These are phyloP conservation scores for Lateolabrax maculatus DNA, from an alignment of 2,797 vertebrate species.

Conservation along the genomic window DNA sequence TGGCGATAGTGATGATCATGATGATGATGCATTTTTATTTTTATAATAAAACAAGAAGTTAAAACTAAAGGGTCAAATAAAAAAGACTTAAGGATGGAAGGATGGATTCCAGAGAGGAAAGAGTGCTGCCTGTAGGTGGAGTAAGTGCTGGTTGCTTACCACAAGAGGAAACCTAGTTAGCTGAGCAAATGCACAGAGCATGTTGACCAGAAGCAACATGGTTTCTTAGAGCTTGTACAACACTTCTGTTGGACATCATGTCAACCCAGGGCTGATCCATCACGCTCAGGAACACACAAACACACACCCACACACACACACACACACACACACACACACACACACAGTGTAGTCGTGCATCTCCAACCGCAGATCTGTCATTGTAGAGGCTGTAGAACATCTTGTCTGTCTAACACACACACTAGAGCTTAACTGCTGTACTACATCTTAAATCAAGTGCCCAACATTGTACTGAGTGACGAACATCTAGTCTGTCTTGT, in stretches of 20 bases:
- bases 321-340: slow-evolving; percentile 44
- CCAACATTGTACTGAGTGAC: slow-evolving; percentile 66
- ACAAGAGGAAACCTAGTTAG: slow-evolving; percentile 73
- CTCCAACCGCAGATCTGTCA: slow-evolving; percentile 76
- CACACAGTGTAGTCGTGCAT: slow-evolving; percentile 63
- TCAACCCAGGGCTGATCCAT: slow-evolving; percentile 79
- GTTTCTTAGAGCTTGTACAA: slow-evolving; percentile 81
- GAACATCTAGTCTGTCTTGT: slow-evolving; percentile 80
- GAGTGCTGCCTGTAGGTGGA: slow-evolving; percentile 11
- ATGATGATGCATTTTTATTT: too few relatives aligned
- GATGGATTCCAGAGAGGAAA: slow-evolving; percentile 8
- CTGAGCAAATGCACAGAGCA: slow-evolving; percentile 76
- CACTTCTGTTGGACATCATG: slow-evolving; percentile 81
- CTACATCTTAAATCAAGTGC: slow-evolving; percentile 78
- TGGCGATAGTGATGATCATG: too few relatives aligned
- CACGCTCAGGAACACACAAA: slow-evolving; percentile 61
- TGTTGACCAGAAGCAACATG: slow-evolving; percentile 78
- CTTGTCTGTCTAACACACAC: slow-evolving; percentile 74
- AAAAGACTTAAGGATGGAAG: background rate
- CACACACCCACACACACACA: slow-evolving; percentile 30
- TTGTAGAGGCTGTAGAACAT: slow-evolving; percentile 80
- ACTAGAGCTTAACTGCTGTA: slow-evolving; percentile 68
- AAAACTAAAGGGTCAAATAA: slow-evolving; percentile 3
- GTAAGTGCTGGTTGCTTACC: slow-evolving; percentile 49
- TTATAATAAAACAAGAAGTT: background rate